These are phyloP conservation scores for Habroteleia sp. DNA, from an alignment of 2,888 invertebrate genomes.

Conservation along the genomic window DNA sequence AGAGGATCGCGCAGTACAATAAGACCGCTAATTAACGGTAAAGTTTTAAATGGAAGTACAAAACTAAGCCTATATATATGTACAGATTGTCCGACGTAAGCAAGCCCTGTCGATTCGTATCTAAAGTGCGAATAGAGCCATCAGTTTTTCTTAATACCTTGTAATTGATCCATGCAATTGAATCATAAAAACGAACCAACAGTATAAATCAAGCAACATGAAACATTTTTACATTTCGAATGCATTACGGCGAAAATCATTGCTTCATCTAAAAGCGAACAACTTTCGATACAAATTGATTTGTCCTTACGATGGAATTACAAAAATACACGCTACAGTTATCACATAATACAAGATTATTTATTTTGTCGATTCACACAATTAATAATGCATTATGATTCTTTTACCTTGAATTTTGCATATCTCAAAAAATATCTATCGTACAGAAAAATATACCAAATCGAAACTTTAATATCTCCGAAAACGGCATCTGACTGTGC, in stretches of 20 bases:
- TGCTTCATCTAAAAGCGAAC: constrained; percentile 48
- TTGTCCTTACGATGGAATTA: constrained; percentile 2
- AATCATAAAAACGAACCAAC: constrained; percentile 22
- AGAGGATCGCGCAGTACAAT: constrained; percentile 47
- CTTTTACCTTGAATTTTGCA: too few relatives aligned
- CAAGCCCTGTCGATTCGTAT: constrained; percentile 62
- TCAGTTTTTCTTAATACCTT: constrained; percentile 17
- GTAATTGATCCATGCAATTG: constrained; percentile 11
- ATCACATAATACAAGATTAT: neutral
- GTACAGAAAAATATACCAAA: too few relatives aligned
- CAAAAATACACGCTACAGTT: neutral
- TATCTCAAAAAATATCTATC: too few relatives aligned
- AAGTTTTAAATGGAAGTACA: constrained; percentile 70
- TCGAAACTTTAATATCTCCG: too few relatives aligned
- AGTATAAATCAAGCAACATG: constrained; percentile 35
- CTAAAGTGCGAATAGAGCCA: constrained; percentile 40
- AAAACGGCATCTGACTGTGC: too few relatives aligned
- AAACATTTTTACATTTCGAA: constrained; percentile 23
- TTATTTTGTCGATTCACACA: too few relatives aligned
- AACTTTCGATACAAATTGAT: constrained; percentile 34
- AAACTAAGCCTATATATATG: constrained; percentile 78
- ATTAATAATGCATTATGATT: too few relatives aligned
- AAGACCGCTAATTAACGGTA: constrained; percentile 54
- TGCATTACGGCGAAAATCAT: constrained; percentile 44
- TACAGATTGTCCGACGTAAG: constrained; percentile 74